These are phyloP conservation scores for Salpingus planirostris DNA, from an alignment of 2,888 invertebrate species.

Conservation along the genomic window DNA sequence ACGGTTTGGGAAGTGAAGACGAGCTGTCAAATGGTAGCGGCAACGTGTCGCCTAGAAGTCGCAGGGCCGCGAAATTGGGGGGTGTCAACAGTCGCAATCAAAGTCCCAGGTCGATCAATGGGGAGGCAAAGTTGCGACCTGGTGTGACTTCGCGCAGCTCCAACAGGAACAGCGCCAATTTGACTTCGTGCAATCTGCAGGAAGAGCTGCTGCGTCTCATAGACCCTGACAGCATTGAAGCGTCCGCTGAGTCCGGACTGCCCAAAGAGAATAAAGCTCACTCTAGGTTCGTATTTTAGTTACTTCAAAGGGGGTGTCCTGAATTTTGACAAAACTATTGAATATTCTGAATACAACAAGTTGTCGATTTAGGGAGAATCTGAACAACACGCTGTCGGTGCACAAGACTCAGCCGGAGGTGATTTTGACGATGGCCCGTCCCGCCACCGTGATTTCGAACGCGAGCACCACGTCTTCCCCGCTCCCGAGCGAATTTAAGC, in stretches of 20 bases:
- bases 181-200: constrained; percentile 57
- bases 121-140: constrained; percentile 49
- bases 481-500: constrained; percentile 48
- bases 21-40: constrained; percentile 49
- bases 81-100: constrained; percentile 49
- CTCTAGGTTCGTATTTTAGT: constrained; percentile 16
- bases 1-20: constrained; percentile 44
- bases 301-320: not conserved
- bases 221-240: constrained; percentile 61
- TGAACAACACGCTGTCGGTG: constrained; percentile 33
- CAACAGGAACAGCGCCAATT: constrained; percentile 53
- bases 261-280: constrained; percentile 28
- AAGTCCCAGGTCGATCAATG: constrained; percentile 51
- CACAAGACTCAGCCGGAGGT: constrained; percentile 47
- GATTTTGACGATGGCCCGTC: constrained; percentile 56
- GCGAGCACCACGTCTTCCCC: constrained; percentile 51
- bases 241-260: constrained; percentile 19
- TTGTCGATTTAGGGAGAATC: constrained; percentile 27
- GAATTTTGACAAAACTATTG: not conserved
- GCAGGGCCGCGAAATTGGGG: constrained; percentile 33
- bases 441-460: constrained; percentile 56
- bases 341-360: no score
- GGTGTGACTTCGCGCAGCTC: constrained; percentile 42
- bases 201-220: constrained; percentile 78
- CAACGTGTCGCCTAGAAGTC: constrained; percentile 46